A percentile compares a stretch with the other conserved stretches of the same genome.
Conservation (phyloP, 2,888 invertebrate genomes). For the Acanthopleura granulata region DNA sequence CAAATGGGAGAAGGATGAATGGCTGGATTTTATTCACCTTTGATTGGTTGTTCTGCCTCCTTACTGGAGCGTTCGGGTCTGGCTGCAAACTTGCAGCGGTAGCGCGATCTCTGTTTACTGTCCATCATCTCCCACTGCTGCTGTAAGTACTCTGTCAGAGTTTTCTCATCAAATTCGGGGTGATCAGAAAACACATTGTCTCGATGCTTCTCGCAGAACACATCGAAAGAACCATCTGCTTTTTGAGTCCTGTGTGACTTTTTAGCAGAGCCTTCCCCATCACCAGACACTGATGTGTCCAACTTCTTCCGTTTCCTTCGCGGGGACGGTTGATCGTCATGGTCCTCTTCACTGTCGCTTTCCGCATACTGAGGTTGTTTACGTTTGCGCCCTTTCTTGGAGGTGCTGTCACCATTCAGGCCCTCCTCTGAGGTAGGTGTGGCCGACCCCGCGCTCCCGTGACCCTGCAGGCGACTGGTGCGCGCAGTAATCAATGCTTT, state of each 20-base stretch:
- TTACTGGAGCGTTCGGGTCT: neutral
- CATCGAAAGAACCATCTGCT: constrained; percentile 57
- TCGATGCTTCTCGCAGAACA: constrained; percentile 61
- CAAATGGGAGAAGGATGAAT: neutral
- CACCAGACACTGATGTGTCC: constrained; percentile 27
- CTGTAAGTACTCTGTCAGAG: constrained; percentile 52
- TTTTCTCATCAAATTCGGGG: constrained; percentile 56
- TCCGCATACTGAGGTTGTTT: constrained; percentile 14
- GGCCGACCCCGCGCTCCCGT: neutral
- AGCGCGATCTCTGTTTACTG: constrained; percentile 54
- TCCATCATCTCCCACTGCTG: constrained; percentile 62
- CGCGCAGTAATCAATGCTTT: constrained; percentile 12
- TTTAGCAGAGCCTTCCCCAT: neutral
- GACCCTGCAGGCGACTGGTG: constrained; percentile 10
- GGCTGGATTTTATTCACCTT: constrained; percentile 7
- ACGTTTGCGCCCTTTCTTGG: constrained; percentile 2
- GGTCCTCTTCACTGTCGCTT: constrained; percentile 22
- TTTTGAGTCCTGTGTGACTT: constrained; percentile 18
- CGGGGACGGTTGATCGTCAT: constrained; percentile 29
- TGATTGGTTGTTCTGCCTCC: constrained; percentile 20
- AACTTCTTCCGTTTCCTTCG: constrained; percentile 23
- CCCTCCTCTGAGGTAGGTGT: constrained; percentile 9
- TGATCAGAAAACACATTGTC: constrained; percentile 59
- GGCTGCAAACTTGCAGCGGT: constrained; percentile 41
- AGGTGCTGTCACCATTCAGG: neutral